These are phyloP conservation scores for Ormia ochracea DNA, from an alignment of 2,888 invertebrate genomes.

Conservation along the genomic window DNA sequence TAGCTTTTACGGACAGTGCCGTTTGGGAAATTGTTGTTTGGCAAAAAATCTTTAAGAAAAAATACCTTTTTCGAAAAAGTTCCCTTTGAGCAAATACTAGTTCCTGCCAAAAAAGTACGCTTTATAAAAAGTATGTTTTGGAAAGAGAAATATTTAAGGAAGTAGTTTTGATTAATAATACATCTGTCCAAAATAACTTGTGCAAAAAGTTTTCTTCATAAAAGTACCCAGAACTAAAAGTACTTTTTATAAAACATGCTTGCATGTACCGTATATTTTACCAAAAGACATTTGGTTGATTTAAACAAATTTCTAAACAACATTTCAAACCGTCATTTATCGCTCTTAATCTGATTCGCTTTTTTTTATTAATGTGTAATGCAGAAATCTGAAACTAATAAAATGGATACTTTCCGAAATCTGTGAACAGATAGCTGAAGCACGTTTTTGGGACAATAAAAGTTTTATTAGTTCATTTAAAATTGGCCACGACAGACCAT, in stretches of 20 bases:
- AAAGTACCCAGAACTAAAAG: too few relatives aligned
- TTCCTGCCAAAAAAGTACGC: constrained; percentile 1
- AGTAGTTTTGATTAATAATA: background rate
- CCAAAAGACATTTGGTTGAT: too few relatives aligned
- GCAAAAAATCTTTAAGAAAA: background rate
- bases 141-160: background rate
- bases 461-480: background rate
- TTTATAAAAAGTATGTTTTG: background rate
- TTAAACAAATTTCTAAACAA: too few relatives aligned
- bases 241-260: too few relatives aligned
- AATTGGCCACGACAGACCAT: background rate
- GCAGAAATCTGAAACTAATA: background rate
- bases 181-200: too few relatives aligned
- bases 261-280: too few relatives aligned
- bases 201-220: too few relatives aligned
- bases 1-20: background rate
- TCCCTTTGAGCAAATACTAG: too few relatives aligned
- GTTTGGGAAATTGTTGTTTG: background rate
- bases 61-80: background rate
- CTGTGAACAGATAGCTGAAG: background rate
- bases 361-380: background rate
- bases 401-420: background rate
- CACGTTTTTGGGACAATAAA: background rate
- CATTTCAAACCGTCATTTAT: background rate
- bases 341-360: background rate